Evolutionary conservation across 2,888 invertebrate species (phyloP), one percentile per base, ranked within the genome.

Genomic region (Sthenelais limicola): DNA sequence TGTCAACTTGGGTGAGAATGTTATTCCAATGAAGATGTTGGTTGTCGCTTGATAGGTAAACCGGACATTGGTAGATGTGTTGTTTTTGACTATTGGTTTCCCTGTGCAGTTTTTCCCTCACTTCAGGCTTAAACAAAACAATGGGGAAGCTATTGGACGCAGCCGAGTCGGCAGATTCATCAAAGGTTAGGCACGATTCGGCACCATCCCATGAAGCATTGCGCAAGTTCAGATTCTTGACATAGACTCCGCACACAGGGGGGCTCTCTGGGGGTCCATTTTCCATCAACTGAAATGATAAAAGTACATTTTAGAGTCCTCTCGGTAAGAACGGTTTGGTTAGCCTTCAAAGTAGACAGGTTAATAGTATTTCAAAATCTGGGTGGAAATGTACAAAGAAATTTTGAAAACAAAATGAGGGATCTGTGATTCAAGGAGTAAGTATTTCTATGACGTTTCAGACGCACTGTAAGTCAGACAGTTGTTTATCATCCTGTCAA

Each of bases 201-300:
- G 78, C 78, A 5, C 75, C 76, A 74, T 85, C 84, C 86, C 86
- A 86, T 30, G 80, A 75, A 54, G 85, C 85, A 77, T 85, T 83
- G 76, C 83, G 80, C 12, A 86, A 79, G 28, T 74, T 73, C 30
- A 86, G 76, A 7, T 82, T 81, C 7, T 78, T 78, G 32, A 86
- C 74, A 68, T 83, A 85, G 1, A 82, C 80, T 4, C 86, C 86
- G 71, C 79, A 76, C 28, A 77, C 69, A 26, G 85, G 82, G 33
- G 83, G 76, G 4, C 71, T 68, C 0, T 80, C 78, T 7, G 84
- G 81, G n/a, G 3, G 4, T 0, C 56, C 56, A 30, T 30, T 5
- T 5, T 21, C n/a, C 54, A 70, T 21, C 7, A 70, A 26, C 70
- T 70, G 56, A 12, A 21, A 32, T 12, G 15, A 21, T 4, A 68